phyloP scores from a whole-genome alignment of 2,797 vertebrate species.

The Graptemys geographica region DNA sequence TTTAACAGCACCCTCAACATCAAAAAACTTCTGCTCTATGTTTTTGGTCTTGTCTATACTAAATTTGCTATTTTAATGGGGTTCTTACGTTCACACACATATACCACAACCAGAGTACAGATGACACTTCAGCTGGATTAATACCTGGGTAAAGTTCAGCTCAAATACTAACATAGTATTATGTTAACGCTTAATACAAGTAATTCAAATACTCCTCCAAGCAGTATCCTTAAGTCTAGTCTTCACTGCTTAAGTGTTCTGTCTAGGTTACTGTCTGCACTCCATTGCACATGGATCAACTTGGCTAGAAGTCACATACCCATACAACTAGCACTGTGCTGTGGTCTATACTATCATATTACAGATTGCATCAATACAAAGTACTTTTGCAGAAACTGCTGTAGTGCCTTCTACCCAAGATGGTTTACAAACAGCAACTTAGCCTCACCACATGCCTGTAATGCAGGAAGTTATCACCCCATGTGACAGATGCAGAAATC shows the following conservation, averaged over 20 bases:
- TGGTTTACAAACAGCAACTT: not conserved
- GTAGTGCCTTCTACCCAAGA: not conserved
- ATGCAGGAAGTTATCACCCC: not conserved
- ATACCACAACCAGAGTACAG: fast-evolving
- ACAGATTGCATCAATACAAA: not conserved
- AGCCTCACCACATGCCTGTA: not conserved
- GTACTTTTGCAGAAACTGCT: not conserved
- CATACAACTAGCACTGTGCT: too few species aligned
- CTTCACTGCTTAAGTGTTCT: not conserved
- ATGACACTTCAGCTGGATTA: not conserved
- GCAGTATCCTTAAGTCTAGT: too few species aligned
- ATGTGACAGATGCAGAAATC: not conserved
- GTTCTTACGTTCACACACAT: not conserved
- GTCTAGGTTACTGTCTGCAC: not conserved
- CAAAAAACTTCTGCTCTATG: not conserved
- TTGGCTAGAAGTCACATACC: not conserved
- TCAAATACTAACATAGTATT: not conserved
- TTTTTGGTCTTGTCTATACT: not conserved
- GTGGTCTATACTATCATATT: too few species aligned
- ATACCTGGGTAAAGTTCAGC: too few species aligned
- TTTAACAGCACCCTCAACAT: not conserved
- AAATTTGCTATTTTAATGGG: not conserved
- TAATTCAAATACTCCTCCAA: too few species aligned
- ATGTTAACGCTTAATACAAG: too few species aligned
- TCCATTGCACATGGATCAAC: not conserved